Evolutionary conservation across 1,140 invertebrate species (phyloP), one percentile per base, ranked within the genome.

Genomic region (Lepidurus arcticus): DNA sequence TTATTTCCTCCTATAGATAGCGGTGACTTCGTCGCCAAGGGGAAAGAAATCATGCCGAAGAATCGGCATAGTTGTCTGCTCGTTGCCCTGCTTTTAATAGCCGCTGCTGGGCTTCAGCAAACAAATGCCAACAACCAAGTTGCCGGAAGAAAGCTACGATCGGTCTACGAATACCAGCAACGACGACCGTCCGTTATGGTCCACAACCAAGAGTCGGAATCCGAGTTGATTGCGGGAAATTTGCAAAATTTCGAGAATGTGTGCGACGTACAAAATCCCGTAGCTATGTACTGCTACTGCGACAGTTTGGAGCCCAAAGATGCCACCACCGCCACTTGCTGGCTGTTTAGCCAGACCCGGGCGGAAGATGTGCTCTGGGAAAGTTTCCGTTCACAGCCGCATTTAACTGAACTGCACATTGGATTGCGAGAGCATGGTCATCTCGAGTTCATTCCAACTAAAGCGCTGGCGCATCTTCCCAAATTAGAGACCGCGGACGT

Each of bases 311-410:
- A 80, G 6, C 74, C 82, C 0, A 81, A 82, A 21, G 86, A 86
- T 78, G 86, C 86, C 0, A 85, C 84, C 0, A 83, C 85, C 2
- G 80, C 84, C 87, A 88, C 73, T 82, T 92, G 89, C 82, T 87
- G 89, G 86, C 86, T 92, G 13, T 90, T 92, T 84, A 89, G 88
- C 78, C 86, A 88, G 73, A 88, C 87, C 10, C 85, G 91, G 81
- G 85, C 87, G 0, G 88, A 90, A 79, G 89, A 92, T 82, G 86
- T 88, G 1, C 87, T 91, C 76, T 93, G 92, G 92, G 81, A 82
- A 3, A 7, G 24, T n/a, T 93, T 93, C 83, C 85, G 86, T 8
- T 90, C 90, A 6, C 92, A 93, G 84, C 88, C 88, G n/a, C 87
- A 88, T 78, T 83, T 93, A 75, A 86, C 88, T 82, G 89, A 90